Percentiles rank a stretch among this genome's conserved stretches.
phyloP scores from a whole-genome alignment of 2,888 invertebrate species.

The Bedellia somnulentella region DNA sequence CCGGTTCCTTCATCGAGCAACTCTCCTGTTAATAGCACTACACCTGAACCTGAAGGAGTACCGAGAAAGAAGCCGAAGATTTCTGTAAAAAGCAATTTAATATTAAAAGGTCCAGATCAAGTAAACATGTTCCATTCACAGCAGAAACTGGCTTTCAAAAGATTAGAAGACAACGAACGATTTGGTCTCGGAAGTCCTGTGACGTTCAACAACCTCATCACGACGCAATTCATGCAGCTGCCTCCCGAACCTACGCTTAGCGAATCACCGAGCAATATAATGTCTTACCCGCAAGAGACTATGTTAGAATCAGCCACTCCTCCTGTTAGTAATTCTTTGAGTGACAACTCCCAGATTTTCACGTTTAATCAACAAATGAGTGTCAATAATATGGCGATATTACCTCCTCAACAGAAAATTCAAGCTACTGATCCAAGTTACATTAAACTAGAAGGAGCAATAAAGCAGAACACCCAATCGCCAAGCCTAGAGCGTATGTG shows the following conservation, averaged over 20 bases:
- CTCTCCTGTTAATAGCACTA: conserved; percentile 31
- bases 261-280: conserved; percentile 34
- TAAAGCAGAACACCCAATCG: conserved; percentile 50
- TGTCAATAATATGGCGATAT: conserved; percentile 34
- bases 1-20: conserved; percentile 42
- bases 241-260: conserved; percentile 36
- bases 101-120: conserved; percentile 51
- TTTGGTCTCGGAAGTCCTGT: conserved; percentile 40
- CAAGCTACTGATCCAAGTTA: conserved; percentile 43
- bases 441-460: conserved; percentile 46
- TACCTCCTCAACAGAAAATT: conserved; percentile 38
- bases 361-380: conserved; percentile 42
- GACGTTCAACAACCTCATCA: conserved; percentile 47
- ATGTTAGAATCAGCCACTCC: conserved; percentile 31
- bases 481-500: conserved; percentile 49
- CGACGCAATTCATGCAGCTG: conserved; percentile 49
- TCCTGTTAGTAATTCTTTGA: conserved; percentile 29
- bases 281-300: conserved; percentile 34
- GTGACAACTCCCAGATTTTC: conserved; percentile 33
- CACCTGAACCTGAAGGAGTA: conserved; percentile 26
- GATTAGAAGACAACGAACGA: conserved; percentile 41
- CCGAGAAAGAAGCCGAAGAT: conserved; percentile 53
- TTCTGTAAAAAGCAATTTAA: conserved; percentile 53
- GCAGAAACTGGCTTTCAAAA: conserved; percentile 49
- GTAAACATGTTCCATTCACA: conserved; percentile 53